A percentile compares a stretch with the other conserved stretches of the same genome.
Conservation (phyloP, 1,140 invertebrate genomes). For the Plodia interpunctella region DNA sequence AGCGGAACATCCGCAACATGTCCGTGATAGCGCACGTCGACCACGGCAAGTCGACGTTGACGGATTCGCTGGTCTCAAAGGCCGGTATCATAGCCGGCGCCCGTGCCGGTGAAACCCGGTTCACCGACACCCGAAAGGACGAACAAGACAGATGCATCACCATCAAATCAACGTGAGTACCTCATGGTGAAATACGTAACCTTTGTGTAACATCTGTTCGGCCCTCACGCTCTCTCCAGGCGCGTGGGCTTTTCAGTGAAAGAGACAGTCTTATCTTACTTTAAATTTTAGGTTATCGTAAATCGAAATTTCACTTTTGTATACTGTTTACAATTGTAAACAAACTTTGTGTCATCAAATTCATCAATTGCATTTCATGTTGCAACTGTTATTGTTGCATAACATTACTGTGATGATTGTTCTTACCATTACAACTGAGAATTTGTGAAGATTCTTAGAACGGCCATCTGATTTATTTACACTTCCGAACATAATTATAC, state of each 20-base stretch:
- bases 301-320: too few species aligned
- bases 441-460: conserved; percentile 68
- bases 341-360: background rate
- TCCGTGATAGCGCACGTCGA: conserved; percentile 99
- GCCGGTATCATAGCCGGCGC: conserved; percentile 99
- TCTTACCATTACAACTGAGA: conserved; percentile 66
- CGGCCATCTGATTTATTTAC: conserved; percentile 62
- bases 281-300: background rate
- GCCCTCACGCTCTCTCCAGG: background rate
- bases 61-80: conserved; percentile 99
- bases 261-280: background rate
- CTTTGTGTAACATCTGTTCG: conserved; percentile 8
- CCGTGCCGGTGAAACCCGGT: conserved; percentile 98
- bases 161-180: conserved; percentile 98
- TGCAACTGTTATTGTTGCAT: background rate
- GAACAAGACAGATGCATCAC: conserved; percentile 99
- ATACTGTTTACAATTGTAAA: background rate
- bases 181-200: conserved; percentile 31
- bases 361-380: background rate
- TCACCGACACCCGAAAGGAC: conserved; percentile 99
- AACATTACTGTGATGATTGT: conserved; percentile 58
- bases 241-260: background rate
- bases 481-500: background rate
- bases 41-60: conserved; percentile 99
- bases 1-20: conserved; percentile 99